Percentiles rank a stretch among this genome's conserved stretches.
These are phyloP conservation scores for Limnephilus auricula DNA, from an alignment of 2,888 invertebrate genomes.

Conservation along the genomic window DNA sequence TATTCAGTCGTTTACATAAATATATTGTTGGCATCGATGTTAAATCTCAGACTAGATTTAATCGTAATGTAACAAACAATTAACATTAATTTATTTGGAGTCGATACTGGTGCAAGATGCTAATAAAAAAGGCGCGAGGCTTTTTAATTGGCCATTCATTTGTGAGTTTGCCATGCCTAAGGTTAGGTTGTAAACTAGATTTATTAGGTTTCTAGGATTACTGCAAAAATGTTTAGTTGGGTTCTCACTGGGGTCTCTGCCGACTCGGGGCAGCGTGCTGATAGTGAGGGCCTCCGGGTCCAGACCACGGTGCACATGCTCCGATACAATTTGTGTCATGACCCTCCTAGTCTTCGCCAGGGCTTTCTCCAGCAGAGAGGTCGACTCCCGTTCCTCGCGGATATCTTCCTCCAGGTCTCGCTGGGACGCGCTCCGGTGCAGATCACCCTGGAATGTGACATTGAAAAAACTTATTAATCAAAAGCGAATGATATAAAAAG, in stretches of 20 bases:
- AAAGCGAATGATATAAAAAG: neutral
- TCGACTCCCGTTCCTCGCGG: constrained; percentile 13
- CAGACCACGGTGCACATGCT: constrained; percentile 41
- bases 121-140: no score
- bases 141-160: no score
- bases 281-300: constrained; percentile 15
- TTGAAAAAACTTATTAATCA: neutral
- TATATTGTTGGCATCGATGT: no score
- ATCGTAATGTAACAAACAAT: no score
- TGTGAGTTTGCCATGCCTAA: no score
- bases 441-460: neutral
- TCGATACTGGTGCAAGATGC: neutral
- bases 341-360: neutral
- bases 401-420: constrained; percentile 23
- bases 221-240: neutral
- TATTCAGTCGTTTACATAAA: no score
- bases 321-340: constrained; percentile 41
- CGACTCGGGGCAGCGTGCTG: constrained; percentile 35
- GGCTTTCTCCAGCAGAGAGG: constrained; percentile 12
- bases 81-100: no score
- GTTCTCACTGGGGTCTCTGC: constrained; percentile 28
- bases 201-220: neutral
- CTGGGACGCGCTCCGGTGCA: neutral
- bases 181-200: no score
- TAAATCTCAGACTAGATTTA: no score